These are phyloP conservation scores for Glyptemys insculpta DNA, from an alignment of 2,797 vertebrate genomes.

Conservation along the genomic window DNA sequence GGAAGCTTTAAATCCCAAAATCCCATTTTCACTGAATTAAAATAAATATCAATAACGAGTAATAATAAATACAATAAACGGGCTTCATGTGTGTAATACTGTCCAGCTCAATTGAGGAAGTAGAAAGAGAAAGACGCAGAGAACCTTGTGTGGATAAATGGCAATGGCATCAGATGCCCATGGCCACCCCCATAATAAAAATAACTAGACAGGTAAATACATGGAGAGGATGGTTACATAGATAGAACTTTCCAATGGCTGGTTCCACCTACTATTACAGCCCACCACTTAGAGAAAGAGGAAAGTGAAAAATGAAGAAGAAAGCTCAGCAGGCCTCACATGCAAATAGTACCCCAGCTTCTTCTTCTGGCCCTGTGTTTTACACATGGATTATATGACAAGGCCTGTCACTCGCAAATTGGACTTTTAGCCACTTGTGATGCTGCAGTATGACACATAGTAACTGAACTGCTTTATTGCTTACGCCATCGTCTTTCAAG, in stretches of 20 bases:
- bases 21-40: not conserved
- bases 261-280: no score
- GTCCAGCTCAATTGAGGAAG: not conserved
- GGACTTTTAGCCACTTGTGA: not conserved
- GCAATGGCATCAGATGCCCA: not conserved
- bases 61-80: not conserved
- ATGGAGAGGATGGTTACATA: not conserved
- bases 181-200: not conserved
- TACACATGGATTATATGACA: not conserved
- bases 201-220: not conserved
- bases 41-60: not conserved
- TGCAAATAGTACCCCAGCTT: not conserved
- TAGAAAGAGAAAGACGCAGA: not conserved
- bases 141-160: not conserved
- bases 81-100: not conserved
- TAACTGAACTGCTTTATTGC: not conserved
- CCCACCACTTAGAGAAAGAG: no score
- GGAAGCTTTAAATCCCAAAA: not conserved
- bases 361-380: not conserved
- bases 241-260: not conserved
- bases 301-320: no score
- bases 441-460: not conserved
- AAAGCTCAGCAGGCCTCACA: not conserved
- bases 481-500: not conserved
- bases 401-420: not conserved